These are phyloP conservation scores for Phoebastria nigripes DNA, from an alignment of 2,797 vertebrate species.

Conservation along the genomic window DNA sequence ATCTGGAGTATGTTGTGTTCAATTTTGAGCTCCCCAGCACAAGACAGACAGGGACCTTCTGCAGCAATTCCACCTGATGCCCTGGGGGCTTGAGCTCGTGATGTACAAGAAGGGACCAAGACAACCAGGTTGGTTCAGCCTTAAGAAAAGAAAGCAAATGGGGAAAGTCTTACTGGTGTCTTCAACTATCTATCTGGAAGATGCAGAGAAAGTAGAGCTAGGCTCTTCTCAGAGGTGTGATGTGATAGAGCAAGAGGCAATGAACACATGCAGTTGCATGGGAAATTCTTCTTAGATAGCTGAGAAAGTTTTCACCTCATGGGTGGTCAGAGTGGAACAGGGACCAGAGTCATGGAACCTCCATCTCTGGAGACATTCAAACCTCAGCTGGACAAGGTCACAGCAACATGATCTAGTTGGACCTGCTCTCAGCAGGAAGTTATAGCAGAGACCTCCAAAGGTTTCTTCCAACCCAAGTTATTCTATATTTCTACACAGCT, in stretches of 20 bases:
- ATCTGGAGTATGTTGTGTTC: not conserved
- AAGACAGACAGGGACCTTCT: not conserved
- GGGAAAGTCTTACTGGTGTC: not conserved
- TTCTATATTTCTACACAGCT: not conserved
- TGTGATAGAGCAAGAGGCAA: not conserved
- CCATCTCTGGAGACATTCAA: not conserved
- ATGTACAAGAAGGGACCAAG: not conserved
- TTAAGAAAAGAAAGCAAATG: not conserved
- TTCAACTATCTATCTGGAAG: not conserved
- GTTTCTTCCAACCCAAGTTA: not conserved
- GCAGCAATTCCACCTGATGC: not conserved
- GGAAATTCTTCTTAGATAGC: not conserved
- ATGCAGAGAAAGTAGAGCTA: not conserved
- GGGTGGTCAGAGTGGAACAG: not conserved
- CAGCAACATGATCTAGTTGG: not conserved
- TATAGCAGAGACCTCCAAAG: not conserved
- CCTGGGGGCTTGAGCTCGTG: rapidly evolving
- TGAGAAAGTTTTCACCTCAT: not conserved
- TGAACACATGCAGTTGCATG: not conserved
- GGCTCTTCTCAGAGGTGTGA: not conserved
- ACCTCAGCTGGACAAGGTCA: not conserved
- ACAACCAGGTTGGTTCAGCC: not conserved
- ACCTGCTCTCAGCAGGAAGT: not conserved
- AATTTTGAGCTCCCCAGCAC: not conserved
- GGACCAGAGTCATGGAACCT: not conserved